phyloP scores from a whole-genome alignment of 2,888 invertebrate genomes.

The Drosophila longiperda region DNA sequence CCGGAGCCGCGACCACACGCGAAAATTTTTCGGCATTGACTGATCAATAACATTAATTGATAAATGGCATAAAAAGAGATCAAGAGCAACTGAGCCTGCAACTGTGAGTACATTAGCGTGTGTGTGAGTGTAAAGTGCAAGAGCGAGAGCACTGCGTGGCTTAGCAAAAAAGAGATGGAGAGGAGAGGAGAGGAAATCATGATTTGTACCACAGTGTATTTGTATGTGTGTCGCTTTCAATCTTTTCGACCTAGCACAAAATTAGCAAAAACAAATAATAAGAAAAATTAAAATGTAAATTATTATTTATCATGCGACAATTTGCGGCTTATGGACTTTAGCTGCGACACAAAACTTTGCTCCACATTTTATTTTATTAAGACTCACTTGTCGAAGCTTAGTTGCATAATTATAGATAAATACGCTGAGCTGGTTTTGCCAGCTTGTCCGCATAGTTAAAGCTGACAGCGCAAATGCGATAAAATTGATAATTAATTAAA shows the following conservation, averaged over 20 bases:
- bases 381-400: constrained; percentile 12
- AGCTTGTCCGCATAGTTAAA: not conserved
- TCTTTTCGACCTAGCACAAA: not conserved
- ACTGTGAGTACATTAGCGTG: not conserved
- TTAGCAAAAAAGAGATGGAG: no score
- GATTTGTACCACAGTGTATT: not conserved
- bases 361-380: not conserved
- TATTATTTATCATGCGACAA: not conserved
- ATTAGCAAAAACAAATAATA: not conserved
- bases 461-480: constrained; percentile 17
- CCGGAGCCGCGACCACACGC: not conserved
- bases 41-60: not conserved
- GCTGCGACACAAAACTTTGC: not conserved
- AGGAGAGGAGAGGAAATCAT: not conserved
- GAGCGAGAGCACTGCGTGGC: not conserved
- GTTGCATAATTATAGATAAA: constrained; percentile 14
- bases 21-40: not conserved
- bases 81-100: not conserved
- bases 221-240: not conserved
- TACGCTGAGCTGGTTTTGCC: not conserved
- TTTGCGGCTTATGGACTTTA: not conserved
- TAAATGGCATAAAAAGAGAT: not conserved
- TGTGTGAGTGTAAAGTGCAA: not conserved
- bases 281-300: not conserved
- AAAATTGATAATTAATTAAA: constrained; percentile 4